Evolutionary conservation across 2,888 invertebrate genomes (phyloP).

Genomic region (Cyclophora punctaria): DNA sequence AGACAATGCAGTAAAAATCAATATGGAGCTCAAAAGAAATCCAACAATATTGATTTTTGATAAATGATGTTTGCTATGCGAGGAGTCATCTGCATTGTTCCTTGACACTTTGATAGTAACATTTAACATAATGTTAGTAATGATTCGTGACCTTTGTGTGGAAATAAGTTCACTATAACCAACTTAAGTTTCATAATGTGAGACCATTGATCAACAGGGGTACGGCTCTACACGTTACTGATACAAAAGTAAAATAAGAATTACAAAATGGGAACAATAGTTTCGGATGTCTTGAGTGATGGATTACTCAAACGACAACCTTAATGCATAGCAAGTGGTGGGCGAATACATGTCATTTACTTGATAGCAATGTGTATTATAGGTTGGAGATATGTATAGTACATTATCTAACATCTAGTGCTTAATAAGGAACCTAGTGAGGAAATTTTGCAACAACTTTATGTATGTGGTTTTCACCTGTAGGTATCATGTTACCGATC

Average conservation of each 20-base stretch:
- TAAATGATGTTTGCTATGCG: slow-evolving; percentile 22
- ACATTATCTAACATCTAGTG: too few relatives aligned
- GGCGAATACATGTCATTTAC: too few relatives aligned
- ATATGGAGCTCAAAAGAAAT: slow-evolving; percentile 21
- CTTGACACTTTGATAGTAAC: slow-evolving; percentile 10
- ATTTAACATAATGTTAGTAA: slow-evolving; percentile 12
- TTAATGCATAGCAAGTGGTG: too few relatives aligned
- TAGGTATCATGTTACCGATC: too few relatives aligned
- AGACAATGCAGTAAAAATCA: slow-evolving; percentile 14
- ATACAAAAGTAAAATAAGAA: slow-evolving; percentile 12
- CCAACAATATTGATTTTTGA: slow-evolving; percentile 20
- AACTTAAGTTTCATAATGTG: slow-evolving; percentile 15
- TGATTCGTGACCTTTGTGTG: slow-evolving; percentile 18
- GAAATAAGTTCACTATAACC: slow-evolving; percentile 15
- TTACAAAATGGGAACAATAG: slow-evolving; percentile 10
- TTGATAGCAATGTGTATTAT: too few relatives aligned
- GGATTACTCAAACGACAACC: slow-evolving; percentile 2
- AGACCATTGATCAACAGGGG: slow-evolving; percentile 14
- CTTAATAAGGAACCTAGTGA: too few relatives aligned
- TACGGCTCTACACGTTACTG: slow-evolving; percentile 7
- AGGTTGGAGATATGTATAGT: too few relatives aligned
- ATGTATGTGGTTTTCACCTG: too few relatives aligned
- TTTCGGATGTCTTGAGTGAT: slow-evolving; percentile 13
- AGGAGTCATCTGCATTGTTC: slow-evolving; percentile 14
- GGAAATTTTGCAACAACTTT: too few relatives aligned